Evolutionary conservation across 23 tunicate genomes (phyloP), one percentile per base, ranked within the genome.

Genomic region (Styela clava): DNA sequence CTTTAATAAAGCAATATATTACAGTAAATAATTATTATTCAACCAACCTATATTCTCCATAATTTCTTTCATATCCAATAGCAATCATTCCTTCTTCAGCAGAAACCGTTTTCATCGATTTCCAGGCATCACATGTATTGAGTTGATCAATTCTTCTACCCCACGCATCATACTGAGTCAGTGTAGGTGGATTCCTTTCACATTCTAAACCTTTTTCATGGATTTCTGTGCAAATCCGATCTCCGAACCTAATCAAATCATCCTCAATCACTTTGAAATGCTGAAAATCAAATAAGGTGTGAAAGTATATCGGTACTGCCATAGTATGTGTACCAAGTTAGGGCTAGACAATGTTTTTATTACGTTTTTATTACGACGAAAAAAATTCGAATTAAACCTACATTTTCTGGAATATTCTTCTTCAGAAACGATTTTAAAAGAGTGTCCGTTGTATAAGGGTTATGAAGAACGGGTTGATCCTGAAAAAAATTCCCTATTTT

Each of bases 101-200:
- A 19, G 98, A 87, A 9, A 94, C 79, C 28, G 52, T 65, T 79
- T 94, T 88, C 98, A 88, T 88, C 2, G 32, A 9, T 28, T 94
- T 85, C 98, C 98, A 94, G 36, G 73, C 94, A 26, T 79, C 56
- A 69, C 88, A 89, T 1, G 95, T 89, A n/a, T 72, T 78, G 23
- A 94, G 84, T 34, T 63, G 79, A 68, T 94, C 98, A 34, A 89
- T 86, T 24, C 98, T 82, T 33, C 85, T 85, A 1, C 98, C 98
- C 98, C 98, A 94, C 24, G 95, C 95, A 89, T 94, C 91, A 63
- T 26, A 94, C 2, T 85, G 90, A 2, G 85, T 89, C 34, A 94
- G 36, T 64, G 80, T 56, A 2, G 98, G 95, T 19, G 90, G 98
- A 35, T 85, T 82, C 30, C 35, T 2, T 69, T 95, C 99, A 73